Evolutionary conservation across 2,113 vertebrate species (phyloP), one percentile per base, ranked within the genome.

Genomic region (Herpetotheres cachinnans): DNA sequence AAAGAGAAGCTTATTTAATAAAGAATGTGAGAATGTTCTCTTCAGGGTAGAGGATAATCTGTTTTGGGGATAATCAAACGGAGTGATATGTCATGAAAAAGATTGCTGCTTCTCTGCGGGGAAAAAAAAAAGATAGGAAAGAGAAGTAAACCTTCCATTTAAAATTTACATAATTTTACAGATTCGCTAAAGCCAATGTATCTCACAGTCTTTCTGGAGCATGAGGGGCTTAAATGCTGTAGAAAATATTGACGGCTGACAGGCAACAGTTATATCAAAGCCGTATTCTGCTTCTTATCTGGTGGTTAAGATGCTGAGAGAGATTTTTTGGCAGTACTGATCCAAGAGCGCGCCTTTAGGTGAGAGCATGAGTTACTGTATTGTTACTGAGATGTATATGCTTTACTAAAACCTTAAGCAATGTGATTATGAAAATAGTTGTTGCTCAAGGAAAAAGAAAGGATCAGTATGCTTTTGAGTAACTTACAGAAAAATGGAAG

Each of bases 81-180:
- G 16, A 66, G 3, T 50, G 16, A 11, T 46, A 6, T 59, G 70
- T 38, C 8, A 59, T 65, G n/a, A 49, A 69, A 79, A 11, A 44
- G 7, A 7, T 20, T 59, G 4, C 18, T 16, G 40, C 2, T 74
- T 26, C 3, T 61, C 2, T 30, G 6, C 7, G 2, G n/a, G 54
- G 55, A 30, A 26, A 38, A 22, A 16, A 40, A 30, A 26, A 30
- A 18, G 9, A 16, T 17, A 7, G 2, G 7, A 24, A 38, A 61
- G 4, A 40, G 2, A 54, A 54, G 4, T 12, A 72, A 80, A 18
- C 7, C 3, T 77, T 32, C 19, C 1, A 49, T 80, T 78, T 84
- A 26, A 62, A 74, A 78, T 49, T 27, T 55, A 9, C 16, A 7
- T 34, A 29, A 10, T 55, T 42, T 27, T 67, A 29, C 15, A 42